Percentiles rank a stretch among this genome's conserved stretches.
Evolutionary conservation across 2,113 vertebrate genomes (phyloP).

Genomic region (Apteryx mantelli): DNA sequence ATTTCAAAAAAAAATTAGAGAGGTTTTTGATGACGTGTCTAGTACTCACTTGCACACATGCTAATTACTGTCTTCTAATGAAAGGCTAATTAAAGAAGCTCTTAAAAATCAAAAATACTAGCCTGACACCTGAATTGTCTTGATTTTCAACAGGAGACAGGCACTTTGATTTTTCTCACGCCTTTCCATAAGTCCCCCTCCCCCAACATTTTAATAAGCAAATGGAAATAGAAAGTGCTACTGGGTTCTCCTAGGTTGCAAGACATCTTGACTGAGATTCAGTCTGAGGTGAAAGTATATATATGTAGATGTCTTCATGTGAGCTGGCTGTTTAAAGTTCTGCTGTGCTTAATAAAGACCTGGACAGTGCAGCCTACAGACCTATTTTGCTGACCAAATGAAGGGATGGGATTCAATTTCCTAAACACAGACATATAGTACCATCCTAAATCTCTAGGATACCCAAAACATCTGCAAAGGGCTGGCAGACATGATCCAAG

Average conservation of each 20-base stretch:
- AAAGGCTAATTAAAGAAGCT: conserved; percentile 7
- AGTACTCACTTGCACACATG: not conserved
- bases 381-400: not conserved
- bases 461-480: not conserved
- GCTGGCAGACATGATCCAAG: not conserved
- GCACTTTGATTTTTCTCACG: not conserved
- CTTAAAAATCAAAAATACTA: not conserved
- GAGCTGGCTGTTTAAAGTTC: not conserved
- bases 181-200: not conserved
- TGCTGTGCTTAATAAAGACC: not conserved
- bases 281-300: not conserved
- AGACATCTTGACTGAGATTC: not conserved
- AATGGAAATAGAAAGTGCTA: not conserved
- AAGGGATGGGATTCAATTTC: not conserved
- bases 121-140: not conserved
- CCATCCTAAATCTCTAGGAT: not conserved
- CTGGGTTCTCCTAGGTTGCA: not conserved
- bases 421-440: not conserved
- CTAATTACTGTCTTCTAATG: not conserved
- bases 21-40: not conserved
- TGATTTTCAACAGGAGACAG: not conserved
- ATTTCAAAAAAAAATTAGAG: not conserved
- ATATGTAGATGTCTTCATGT: not conserved
- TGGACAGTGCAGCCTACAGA: not conserved
- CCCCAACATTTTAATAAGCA: not conserved